A percentile compares a stretch with the other conserved stretches of the same genome.
These are phyloP conservation scores for Coranthus polyacanthus DNA, from an alignment of 2,797 vertebrate species.

Conservation along the genomic window DNA sequence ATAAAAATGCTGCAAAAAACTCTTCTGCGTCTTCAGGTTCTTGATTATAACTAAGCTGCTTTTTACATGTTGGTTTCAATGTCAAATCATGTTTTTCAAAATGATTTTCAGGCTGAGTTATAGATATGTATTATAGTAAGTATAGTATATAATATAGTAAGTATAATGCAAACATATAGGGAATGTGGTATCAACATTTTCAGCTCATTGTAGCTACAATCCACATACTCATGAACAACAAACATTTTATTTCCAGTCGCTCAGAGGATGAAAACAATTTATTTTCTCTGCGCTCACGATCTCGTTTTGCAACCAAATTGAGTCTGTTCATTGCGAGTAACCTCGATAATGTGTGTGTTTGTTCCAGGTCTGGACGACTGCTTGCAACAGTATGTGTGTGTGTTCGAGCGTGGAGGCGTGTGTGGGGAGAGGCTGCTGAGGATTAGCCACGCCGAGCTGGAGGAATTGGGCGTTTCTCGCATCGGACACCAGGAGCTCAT, in stretches of 20 bases:
- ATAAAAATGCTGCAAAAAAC: too few species aligned
- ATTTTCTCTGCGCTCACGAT: background rate
- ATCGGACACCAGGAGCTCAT: conserved; percentile 99
- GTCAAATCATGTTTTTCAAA: too few species aligned
- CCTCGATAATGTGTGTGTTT: conserved; percentile 29
- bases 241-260: background rate
- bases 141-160: too few species aligned
- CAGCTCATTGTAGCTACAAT: background rate
- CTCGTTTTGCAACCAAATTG: conserved; percentile 19
- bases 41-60: too few species aligned
- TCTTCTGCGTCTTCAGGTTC: too few species aligned
- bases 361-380: conserved; percentile 95
- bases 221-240: background rate
- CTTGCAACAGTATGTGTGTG: conserved; percentile 96
- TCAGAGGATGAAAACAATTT: background rate
- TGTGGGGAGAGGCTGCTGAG: conserved; percentile 95
- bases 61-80: too few species aligned
- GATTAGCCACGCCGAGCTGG: conserved; percentile 96
- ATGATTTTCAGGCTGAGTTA: too few species aligned
- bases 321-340: conserved; percentile 14
- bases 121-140: too few species aligned
- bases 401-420: conserved; percentile 95
- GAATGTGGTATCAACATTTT: background rate
- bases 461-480: conserved; percentile 95
- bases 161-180: background rate